Conservation (phyloP, 2,113 vertebrate genomes). For the Dendropsophus ebraccatus region DNA sequence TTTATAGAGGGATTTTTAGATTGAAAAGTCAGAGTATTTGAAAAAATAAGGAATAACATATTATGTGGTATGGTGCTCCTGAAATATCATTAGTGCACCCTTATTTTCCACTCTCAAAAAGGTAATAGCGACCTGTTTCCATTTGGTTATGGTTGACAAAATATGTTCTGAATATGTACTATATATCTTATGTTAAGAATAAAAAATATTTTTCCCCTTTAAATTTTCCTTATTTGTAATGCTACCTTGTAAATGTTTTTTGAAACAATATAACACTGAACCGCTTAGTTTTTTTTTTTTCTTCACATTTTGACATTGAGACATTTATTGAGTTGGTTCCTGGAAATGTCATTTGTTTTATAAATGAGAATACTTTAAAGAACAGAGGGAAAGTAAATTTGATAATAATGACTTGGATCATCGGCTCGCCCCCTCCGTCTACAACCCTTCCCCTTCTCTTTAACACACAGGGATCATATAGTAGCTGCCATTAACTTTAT, state of each 20-base stretch:
- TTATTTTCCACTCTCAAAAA: neutral
- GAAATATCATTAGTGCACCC: too few species aligned
- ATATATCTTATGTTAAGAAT: neutral
- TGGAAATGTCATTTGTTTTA: conserved; percentile 31
- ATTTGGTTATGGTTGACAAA: neutral
- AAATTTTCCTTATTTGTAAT: too few species aligned
- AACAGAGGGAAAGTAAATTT: conserved; percentile 17
- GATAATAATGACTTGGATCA: conserved; percentile 35
- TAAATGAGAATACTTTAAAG: conserved; percentile 28
- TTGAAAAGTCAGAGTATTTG: too few species aligned
- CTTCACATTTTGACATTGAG: neutral
- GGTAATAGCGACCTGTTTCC: neutral
- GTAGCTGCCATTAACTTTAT: conserved; percentile 32
- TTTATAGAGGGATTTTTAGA: too few species aligned
- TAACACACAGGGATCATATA: neutral
- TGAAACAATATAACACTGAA: neutral
- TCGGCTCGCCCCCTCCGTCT: neutral
- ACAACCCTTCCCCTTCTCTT: neutral
- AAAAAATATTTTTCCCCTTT: neutral
- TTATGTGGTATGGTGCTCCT: too few species aligned
- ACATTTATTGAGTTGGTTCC: conserved; percentile 33
- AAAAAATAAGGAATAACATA: too few species aligned
- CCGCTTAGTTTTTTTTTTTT: neutral
- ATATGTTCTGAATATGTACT: neutral
- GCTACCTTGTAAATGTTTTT: too few species aligned